Base-by-base conservation (phyloP, 1,140 invertebrate genomes). In the Leptestheria dahalacensis region DNA sequence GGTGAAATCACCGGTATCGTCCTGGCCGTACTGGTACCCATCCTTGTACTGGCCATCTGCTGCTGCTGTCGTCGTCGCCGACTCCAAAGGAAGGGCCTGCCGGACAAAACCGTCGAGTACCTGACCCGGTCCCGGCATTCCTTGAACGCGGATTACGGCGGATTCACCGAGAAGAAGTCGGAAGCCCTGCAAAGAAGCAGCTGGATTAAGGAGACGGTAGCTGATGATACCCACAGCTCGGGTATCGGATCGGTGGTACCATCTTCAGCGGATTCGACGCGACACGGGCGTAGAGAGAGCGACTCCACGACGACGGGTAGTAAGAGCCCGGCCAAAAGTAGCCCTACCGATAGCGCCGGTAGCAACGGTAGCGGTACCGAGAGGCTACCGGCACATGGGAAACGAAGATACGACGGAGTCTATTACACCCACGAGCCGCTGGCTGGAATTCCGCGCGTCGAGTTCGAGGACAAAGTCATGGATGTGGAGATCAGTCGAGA, bases 401-500 rank as follows among this genome's bases (percentile, higher is more conserved):
- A 58, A 48, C 56, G 60, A 18, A 53, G 72, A 64, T 89, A 88
- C 69, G 86, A 90, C 67, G 82, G 79, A 67, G 80, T 82, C 61
- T 91, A 91, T 72, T 74, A 80, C 63, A 91, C 87, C 11, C 76
- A 88, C 67, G 87, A 91, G 75, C 87, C 87, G 55, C 70, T 90
- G 63, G 78, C 81, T 2, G 80, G 82, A 65, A 79, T 80, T 66
- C 86, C 86, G 21, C 74, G 83, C 62, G 75, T 79, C 63, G 82
- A 86, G 60, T 89, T 89, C 71, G 84, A 86, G 64, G 80, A 84
- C 57, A 87, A 88, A 73, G 77, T 80, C 54, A 85, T 82, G 80
- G 85, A 88, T 71, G 69, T 86, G 52, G 81, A 82, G 65, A 55
- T 55, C 12, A 55, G 33, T 29, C 53, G 24, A 25, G 33, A 29